Evolutionary conservation across 2,888 invertebrate genomes (phyloP).

Genomic region (Brachyopa scutellaris): DNA sequence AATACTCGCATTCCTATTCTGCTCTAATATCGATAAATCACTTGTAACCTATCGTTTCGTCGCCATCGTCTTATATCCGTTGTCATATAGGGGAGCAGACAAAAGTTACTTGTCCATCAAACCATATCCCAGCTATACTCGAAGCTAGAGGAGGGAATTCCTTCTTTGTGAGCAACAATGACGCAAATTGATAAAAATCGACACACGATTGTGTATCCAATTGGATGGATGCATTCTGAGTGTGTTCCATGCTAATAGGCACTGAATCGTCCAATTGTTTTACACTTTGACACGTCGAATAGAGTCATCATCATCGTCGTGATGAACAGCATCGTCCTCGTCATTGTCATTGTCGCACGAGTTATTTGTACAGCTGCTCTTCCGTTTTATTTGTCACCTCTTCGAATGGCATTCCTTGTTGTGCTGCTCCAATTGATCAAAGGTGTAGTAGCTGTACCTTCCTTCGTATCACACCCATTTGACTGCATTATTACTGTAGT

Average conservation of each 20-base stretch:
- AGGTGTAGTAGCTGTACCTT: slow-evolving; percentile 2
- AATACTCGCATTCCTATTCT: too few relatives aligned
- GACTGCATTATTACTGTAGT: slow-evolving; percentile 8
- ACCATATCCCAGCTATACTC: background rate
- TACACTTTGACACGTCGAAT: slow-evolving; percentile 39
- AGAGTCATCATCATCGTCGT: slow-evolving; percentile 3
- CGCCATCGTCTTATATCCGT: background rate
- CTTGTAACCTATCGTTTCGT: background rate
- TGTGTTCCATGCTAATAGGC: slow-evolving; percentile 19
- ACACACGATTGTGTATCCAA: slow-evolving; percentile 22
- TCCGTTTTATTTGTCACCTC: background rate
- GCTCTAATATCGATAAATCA: slow-evolving; percentile 12
- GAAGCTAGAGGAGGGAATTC: background rate
- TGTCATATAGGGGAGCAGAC: background rate
- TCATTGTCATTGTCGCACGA: background rate
- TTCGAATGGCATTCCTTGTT: slow-evolving; percentile 15
- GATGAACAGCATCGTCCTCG: slow-evolving; percentile 7
- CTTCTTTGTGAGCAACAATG: background rate
- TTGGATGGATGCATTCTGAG: slow-evolving; percentile 27
- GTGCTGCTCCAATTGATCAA: slow-evolving; percentile 33
- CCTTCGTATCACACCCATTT: too few relatives aligned
- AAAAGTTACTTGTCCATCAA: slow-evolving; percentile 9
- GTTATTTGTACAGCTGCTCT: background rate
- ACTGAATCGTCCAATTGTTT: slow-evolving; percentile 18
- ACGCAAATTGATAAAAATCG: slow-evolving; percentile 20